Evolutionary conservation across 2,888 invertebrate species (phyloP).

Genomic region (Erynnis tages): DNA sequence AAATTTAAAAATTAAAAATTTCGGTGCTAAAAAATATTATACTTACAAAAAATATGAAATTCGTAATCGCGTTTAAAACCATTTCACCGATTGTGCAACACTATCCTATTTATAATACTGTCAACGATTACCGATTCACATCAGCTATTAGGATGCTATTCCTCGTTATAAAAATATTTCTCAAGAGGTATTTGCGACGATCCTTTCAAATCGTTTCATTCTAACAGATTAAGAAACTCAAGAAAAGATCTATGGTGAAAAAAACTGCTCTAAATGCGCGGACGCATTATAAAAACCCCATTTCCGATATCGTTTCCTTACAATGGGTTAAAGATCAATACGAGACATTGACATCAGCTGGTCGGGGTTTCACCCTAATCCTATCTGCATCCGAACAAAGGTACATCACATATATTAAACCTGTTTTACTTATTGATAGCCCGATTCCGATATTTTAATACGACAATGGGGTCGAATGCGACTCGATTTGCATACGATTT

Average conservation of each 20-base stretch:
- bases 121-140: slow-evolving; percentile 15
- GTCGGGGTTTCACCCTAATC: slow-evolving; percentile 70
- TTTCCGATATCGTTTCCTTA: slow-evolving; percentile 60
- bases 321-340: slow-evolving; percentile 66
- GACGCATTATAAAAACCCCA: slow-evolving; percentile 65
- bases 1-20: no score
- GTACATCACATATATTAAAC: slow-evolving; percentile 67
- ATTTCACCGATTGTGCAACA: not conserved
- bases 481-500: slow-evolving; percentile 73
- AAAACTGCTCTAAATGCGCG: slow-evolving; percentile 42
- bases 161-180: slow-evolving; percentile 27
- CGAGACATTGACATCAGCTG: slow-evolving; percentile 73
- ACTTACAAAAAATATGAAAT: not conserved
- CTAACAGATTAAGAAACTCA: slow-evolving; percentile 24
- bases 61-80: not conserved
- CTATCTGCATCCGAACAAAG: slow-evolving; percentile 59
- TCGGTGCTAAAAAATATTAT: not conserved
- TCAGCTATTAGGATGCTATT: no score
- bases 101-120: slow-evolving; percentile 5
- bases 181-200: slow-evolving; percentile 28
- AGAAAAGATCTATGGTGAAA: slow-evolving; percentile 17
- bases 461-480: slow-evolving; percentile 61
- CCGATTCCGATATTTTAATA: slow-evolving; percentile 69
- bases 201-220: slow-evolving; percentile 19
- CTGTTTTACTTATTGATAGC: slow-evolving; percentile 77